Evolutionary conservation across 2,797 vertebrate genomes (phyloP), one percentile per base, ranked within the genome.

Genomic region (Nasua narica): DNA sequence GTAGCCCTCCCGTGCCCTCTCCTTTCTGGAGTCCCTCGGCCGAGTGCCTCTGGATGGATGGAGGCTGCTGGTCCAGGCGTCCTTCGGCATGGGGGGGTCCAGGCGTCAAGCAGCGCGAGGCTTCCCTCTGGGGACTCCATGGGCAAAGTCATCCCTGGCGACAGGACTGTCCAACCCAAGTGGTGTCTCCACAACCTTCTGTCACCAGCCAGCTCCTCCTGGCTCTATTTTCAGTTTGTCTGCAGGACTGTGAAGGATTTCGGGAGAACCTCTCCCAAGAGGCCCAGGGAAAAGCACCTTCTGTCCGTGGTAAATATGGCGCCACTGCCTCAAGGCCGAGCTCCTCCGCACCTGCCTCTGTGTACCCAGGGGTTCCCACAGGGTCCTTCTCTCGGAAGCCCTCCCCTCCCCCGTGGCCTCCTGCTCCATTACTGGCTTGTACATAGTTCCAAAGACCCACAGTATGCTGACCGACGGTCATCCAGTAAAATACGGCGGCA

Each of bases 151-250:
- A 60, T 56, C 35, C 1, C 13, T 1, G 58, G 43, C 0, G 1
- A 60, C 16, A 1, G 16, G 54, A 46, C 95, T 0, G 0, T 83
- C 56, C 62, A 6, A 50, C 27, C 88, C 32, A 19, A 46, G 43
- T 62, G 2, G 0, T 7, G 27, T 69, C 84, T 62, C 74, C 25
- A 21, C 18, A 32, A 27, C n/a, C 43, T 65, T 86, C 54, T 1
- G 21, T 21, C 46, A 54, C 78, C 6, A 0, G 56, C 90, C 91
- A 72, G 91, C 76, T 85, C 69, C 46, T 74, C 83, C 52, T 8
- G 65, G 19, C 52, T 84, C 94, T 97, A 85, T 90, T 95, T 97
- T 92, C 65, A 94, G 92, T 46, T 32, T 50, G 35, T 85, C 94
- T 94, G 82, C 23, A n/a, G 67, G 78, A 77, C 60, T 8, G 3